These are phyloP conservation scores for Scolopax bukidnonensis DNA, from an alignment of 2,797 vertebrate genomes.

Conservation along the genomic window DNA sequence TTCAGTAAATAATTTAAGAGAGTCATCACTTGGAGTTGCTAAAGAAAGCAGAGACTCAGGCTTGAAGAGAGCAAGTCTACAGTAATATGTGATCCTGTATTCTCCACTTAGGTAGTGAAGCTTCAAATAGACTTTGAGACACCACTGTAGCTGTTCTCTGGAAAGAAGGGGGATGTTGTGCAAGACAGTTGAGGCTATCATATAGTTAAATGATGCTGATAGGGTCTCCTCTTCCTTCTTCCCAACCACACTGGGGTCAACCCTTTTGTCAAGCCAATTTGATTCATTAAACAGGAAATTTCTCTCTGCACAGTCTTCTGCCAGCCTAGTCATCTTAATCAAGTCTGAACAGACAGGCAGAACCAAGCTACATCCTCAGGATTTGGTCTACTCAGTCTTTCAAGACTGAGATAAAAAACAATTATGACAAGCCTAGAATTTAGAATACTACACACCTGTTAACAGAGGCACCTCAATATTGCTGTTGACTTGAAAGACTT, in stretches of 20 bases:
- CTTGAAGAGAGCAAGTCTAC: neutral
- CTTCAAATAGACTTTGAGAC: neutral
- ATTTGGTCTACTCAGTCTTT: neutral
- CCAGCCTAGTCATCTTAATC: neutral
- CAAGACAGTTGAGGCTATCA: neutral
- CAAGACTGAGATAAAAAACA: neutral
- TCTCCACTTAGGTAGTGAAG: neutral
- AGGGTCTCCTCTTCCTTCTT: neutral
- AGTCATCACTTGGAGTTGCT: neutral
- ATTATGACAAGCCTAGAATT: neutral
- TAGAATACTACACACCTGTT: neutral
- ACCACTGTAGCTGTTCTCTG: neutral
- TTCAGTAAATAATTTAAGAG: neutral
- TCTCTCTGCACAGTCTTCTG: neutral
- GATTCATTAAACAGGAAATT: neutral
- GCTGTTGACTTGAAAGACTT: neutral
- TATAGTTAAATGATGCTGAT: neutral
- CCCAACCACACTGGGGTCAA: neutral
- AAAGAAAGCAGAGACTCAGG: neutral
- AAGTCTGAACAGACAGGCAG: neutral
- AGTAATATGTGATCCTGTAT: neutral
- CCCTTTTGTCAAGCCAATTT: neutral
- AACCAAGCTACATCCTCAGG: neutral
- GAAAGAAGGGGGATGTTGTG: neutral
- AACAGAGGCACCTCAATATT: neutral